Percentiles rank a stretch among this genome's conserved stretches.
phyloP scores from a whole-genome alignment of 2,888 invertebrate species.

The Ctena decussata region DNA sequence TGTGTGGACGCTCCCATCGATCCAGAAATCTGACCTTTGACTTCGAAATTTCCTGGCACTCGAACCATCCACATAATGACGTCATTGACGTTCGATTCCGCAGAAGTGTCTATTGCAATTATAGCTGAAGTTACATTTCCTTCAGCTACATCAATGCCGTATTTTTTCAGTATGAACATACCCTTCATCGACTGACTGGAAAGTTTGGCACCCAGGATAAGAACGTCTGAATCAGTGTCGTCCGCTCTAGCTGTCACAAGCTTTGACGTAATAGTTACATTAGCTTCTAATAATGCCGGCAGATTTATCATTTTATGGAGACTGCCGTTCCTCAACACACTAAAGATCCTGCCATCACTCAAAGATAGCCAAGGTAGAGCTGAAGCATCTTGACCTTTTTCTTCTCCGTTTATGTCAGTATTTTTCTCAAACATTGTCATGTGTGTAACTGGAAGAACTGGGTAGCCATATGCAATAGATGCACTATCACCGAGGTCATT shows the following conservation, averaged over 20 bases:
- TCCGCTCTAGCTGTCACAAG: not conserved
- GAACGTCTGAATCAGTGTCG: not conserved
- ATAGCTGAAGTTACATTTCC: not conserved
- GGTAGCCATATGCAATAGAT: not conserved
- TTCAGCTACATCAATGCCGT: not conserved
- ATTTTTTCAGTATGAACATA: not conserved
- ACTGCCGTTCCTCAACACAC: not conserved
- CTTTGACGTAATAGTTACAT: conserved; percentile 4
- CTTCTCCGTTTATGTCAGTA: not conserved
- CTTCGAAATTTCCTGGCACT: conserved; percentile 37
- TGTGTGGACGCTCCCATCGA: conserved; percentile 26
- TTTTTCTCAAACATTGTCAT: conserved; percentile 8
- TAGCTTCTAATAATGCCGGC: not conserved
- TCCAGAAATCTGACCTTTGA: conserved; percentile 55
- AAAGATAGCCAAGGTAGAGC: not conserved
- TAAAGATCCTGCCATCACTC: not conserved
- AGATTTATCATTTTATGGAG: not conserved
- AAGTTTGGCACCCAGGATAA: not conserved
- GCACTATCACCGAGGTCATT: not conserved
- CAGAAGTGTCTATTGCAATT: not conserved
- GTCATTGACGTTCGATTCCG: not conserved
- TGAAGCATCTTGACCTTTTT: not conserved
- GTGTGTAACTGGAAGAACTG: not conserved
- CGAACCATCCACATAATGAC: conserved; percentile 33
- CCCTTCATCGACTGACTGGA: not conserved